A percentile compares a stretch with the other conserved stretches of the same genome.
phyloP scores from a whole-genome alignment of 2,113 vertebrate genomes.

The Thomomys bottae region DNA sequence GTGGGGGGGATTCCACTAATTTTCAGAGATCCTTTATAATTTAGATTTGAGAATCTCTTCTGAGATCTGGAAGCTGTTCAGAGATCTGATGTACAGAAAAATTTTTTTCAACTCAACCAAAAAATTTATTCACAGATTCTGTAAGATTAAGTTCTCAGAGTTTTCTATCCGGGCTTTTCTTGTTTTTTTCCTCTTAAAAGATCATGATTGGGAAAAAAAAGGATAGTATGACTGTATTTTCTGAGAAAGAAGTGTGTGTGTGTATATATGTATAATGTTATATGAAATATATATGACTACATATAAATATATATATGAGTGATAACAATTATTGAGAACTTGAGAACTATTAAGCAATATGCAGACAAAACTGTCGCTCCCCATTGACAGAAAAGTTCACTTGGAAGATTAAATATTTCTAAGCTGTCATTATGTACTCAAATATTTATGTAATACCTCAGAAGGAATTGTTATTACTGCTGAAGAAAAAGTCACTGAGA shows the following conservation, averaged over 20 bases:
- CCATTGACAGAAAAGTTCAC: background rate
- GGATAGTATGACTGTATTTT: background rate
- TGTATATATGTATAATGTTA: too few relatives aligned
- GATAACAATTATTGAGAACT: too few relatives aligned
- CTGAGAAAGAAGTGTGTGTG: too few relatives aligned
- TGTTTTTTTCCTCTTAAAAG: background rate
- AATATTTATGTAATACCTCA: background rate
- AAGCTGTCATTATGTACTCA: background rate
- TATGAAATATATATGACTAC: too few relatives aligned
- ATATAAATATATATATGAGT: too few relatives aligned
- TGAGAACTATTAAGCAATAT: background rate
- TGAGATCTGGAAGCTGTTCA: background rate
- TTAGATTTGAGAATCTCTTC: background rate
- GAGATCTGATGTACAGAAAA: background rate
- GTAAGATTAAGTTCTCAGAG: background rate
- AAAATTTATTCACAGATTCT: background rate
- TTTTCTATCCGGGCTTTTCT: background rate
- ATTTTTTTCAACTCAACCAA: background rate
- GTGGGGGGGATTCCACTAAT: background rate
- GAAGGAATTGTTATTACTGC: background rate
- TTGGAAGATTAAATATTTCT: background rate
- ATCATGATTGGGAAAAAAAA: background rate
- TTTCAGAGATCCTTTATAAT: background rate
- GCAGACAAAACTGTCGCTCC: background rate
- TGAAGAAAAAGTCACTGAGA: background rate